Conservation (phyloP, 2,888 invertebrate genomes). For the Platycnemis pennipes region DNA sequence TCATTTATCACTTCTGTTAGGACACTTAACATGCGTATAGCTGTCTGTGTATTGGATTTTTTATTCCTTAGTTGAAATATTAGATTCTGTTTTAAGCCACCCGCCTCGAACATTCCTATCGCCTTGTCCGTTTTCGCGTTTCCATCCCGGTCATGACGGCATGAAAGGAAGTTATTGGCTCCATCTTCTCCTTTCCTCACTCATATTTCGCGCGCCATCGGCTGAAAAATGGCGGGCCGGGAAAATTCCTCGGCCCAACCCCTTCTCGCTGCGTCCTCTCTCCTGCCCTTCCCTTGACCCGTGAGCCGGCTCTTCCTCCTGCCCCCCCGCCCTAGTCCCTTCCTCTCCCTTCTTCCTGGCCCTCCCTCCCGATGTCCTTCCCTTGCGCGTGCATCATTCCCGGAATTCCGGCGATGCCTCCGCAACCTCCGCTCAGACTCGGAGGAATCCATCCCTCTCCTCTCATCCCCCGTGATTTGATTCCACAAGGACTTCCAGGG, state of each 20-base stretch:
- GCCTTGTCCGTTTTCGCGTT: no score
- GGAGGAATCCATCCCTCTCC: slow-evolving; percentile 37
- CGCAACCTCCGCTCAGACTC: slow-evolving; percentile 12
- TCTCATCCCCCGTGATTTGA: slow-evolving; percentile 50
- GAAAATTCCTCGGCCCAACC: not conserved
- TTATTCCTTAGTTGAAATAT: no score
- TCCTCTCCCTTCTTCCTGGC: not conserved
- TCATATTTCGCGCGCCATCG: not conserved
- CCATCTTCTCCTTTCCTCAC: not conserved
- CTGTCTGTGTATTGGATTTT: no score
- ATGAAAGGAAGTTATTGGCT: not conserved
- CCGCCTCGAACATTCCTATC: no score
- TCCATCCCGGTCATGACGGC: not conserved
- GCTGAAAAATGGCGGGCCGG: not conserved
- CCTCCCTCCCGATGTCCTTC: slow-evolving; percentile 6
- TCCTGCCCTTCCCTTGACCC: not conserved
- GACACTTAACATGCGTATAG: no score
- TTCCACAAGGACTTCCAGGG: slow-evolving; percentile 48
- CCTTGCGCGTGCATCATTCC: slow-evolving; percentile 41
- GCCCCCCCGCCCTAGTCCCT: not conserved
- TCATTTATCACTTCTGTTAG: no score
- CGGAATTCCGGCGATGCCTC: slow-evolving; percentile 47
- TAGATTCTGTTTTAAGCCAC: no score
- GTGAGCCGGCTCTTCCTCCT: not conserved
- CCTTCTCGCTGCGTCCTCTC: not conserved